A percentile compares a stretch with the other conserved stretches of the same genome.
phyloP scores from a whole-genome alignment of 2,797 vertebrate species.

The Poecilia wingei region DNA sequence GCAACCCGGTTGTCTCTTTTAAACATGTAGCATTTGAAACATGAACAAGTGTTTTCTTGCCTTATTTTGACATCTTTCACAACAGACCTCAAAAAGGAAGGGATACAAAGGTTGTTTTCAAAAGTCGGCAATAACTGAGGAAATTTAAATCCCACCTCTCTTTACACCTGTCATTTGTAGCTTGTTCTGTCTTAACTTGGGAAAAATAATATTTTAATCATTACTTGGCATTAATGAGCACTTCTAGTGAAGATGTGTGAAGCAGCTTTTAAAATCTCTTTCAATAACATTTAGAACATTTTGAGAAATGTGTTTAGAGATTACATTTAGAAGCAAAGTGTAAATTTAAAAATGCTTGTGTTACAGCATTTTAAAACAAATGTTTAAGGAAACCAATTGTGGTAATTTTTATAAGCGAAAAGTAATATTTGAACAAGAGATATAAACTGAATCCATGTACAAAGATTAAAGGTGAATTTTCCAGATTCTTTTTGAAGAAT shows the following conservation, averaged over 20 bases:
- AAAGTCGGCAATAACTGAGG: not conserved
- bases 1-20: slow-evolving; percentile 20
- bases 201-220: not conserved
- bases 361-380: not conserved
- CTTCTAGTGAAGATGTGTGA: not conserved
- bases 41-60: not conserved
- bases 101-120: not conserved
- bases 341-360: not conserved
- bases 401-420: not conserved
- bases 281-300: not conserved
- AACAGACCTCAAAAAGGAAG: not conserved
- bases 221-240: not conserved
- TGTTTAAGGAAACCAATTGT: not conserved
- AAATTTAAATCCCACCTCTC: not conserved
- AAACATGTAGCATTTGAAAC: slow-evolving; percentile 35
- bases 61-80: not conserved
- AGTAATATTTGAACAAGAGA: not conserved
- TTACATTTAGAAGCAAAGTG: not conserved
- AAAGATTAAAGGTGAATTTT: not conserved
- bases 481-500: not conserved
- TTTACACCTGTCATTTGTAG: not conserved
- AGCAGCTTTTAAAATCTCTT: not conserved
- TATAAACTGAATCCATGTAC: not conserved
- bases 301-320: not conserved
- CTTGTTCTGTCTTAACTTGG: too few relatives aligned